Percentiles rank a stretch among this genome's conserved stretches.
Evolutionary conservation across 1,140 invertebrate genomes (phyloP).

Genomic region (Polypedilum pembai): DNA sequence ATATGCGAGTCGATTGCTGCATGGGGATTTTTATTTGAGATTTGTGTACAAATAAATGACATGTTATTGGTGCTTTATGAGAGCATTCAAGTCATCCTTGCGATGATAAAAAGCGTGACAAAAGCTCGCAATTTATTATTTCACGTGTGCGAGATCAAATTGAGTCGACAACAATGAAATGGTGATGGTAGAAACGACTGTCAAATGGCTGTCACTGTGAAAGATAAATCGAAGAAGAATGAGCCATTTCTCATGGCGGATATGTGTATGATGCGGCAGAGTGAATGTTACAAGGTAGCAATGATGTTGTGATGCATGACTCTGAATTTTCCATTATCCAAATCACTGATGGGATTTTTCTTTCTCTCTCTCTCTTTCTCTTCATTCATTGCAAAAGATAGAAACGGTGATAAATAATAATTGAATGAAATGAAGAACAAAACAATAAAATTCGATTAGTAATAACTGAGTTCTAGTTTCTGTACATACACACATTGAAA

Average conservation of each 20-base stretch:
- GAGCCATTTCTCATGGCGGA: not conserved
- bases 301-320: not conserved
- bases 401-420: not conserved
- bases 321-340: not conserved
- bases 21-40: not conserved
- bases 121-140: constrained; percentile 3
- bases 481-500: not conserved
- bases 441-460: not conserved
- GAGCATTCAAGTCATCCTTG: not conserved
- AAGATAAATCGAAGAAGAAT: not conserved
- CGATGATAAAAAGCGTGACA: not conserved
- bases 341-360: constrained; percentile 3
- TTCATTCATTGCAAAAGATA: not conserved
- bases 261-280: not conserved
- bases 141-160: not conserved
- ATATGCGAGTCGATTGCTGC: not conserved
- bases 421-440: not conserved
- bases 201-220: constrained; percentile 1
- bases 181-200: not conserved
- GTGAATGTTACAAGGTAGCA: not conserved
- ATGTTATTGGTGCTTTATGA: not conserved
- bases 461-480: not conserved
- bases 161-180: not conserved
- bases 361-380: not conserved
- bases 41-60: not conserved